phyloP scores from a whole-genome alignment of 2,888 invertebrate species.

The Belgica antarctica region DNA sequence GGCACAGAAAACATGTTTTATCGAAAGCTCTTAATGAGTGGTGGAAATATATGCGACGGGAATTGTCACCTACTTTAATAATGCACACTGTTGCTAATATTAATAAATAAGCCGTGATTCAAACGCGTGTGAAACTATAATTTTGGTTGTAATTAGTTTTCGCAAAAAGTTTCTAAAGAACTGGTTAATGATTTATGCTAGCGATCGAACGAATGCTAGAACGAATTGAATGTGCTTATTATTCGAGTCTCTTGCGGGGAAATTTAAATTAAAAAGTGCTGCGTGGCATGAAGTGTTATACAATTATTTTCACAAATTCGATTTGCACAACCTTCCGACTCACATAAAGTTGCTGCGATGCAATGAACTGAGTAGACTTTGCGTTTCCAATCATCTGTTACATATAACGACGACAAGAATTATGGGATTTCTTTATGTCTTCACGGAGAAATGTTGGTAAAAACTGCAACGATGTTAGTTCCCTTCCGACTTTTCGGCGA shows the following conservation, averaged over 20 bases:
- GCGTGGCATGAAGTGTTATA: too few species aligned
- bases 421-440: slow-evolving; percentile 1
- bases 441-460: slow-evolving; percentile 1
- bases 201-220: too few species aligned
- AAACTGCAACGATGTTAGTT: slow-evolving; percentile 11
- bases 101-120: slow-evolving; percentile 15
- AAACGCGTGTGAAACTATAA: background rate
- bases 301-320: too few species aligned
- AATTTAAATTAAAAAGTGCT: too few species aligned
- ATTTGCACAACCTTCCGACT: too few species aligned
- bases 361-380: too few species aligned
- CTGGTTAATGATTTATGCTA: too few species aligned
- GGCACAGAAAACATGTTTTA: background rate
- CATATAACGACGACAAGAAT: background rate
- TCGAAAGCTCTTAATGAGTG: background rate
- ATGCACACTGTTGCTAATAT: slow-evolving; percentile 5
- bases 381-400: background rate
- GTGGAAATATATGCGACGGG: background rate
- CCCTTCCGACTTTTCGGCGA: slow-evolving; percentile 22
- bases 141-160: background rate
- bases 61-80: slow-evolving; percentile 37
- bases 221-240: too few species aligned
- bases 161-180: background rate
- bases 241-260: too few species aligned
- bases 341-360: too few species aligned